Percentiles rank a stretch among this genome's conserved stretches.
Conservation (phyloP, 1,140 invertebrate species). For the Sesamia nonagrioides region DNA sequence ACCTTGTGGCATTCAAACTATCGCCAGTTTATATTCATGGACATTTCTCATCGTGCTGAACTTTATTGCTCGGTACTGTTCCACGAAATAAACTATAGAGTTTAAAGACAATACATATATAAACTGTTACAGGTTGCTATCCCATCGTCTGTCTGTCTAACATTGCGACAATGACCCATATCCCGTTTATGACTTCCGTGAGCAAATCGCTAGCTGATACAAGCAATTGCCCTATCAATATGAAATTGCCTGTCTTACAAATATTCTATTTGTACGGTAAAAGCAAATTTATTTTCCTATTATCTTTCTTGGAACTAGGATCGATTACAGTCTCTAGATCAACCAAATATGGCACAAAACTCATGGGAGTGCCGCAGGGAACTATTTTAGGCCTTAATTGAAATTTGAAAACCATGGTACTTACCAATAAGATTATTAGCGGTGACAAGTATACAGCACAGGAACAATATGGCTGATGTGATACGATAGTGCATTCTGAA, state of each 20-base stretch:
- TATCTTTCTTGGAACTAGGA: background rate
- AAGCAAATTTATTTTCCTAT: background rate
- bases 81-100: background rate
- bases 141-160: slow-evolving; percentile 14
- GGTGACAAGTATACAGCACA: slow-evolving; percentile 95
- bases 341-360: background rate
- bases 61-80: background rate
- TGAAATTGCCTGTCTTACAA: background rate
- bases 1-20: background rate
- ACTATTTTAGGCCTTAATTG: background rate
- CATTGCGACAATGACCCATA: slow-evolving; percentile 34
- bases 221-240: slow-evolving; percentile 10
- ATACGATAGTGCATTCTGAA: slow-evolving; percentile 97
- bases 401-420: slow-evolving; percentile 59
- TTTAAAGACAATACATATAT: slow-evolving; percentile 15
- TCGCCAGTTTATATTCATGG: background rate
- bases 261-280: background rate
- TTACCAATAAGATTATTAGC: slow-evolving; percentile 96
- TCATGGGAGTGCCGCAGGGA: background rate
- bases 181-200: slow-evolving; percentile 40
- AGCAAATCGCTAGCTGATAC: slow-evolving; percentile 35
- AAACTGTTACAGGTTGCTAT: slow-evolving; percentile 6
- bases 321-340: background rate
- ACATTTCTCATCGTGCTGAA: background rate
- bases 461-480: slow-evolving; percentile 95